Percentiles rank a stretch among this genome's conserved stretches.
These are phyloP conservation scores for Homarus americanus DNA, from an alignment of 1,140 invertebrate species.

Conservation along the genomic window DNA sequence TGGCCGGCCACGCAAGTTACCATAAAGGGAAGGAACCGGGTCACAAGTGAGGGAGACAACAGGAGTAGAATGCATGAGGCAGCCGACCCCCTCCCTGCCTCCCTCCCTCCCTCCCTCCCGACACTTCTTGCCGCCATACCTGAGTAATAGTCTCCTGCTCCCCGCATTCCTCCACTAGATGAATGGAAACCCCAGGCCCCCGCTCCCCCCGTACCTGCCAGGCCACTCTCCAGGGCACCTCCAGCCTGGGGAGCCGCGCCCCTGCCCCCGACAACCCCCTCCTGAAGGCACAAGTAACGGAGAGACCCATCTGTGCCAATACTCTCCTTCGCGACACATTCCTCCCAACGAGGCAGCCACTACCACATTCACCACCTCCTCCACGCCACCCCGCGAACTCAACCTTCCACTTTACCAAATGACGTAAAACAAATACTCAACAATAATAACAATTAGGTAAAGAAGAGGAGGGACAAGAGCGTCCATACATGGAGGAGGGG, in stretches of 20 bases:
- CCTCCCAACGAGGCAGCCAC: conserved; percentile 13
- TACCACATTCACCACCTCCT: background rate
- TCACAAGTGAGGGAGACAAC: conserved; percentile 67
- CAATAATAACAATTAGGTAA: background rate
- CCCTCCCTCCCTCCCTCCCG: conserved; percentile 1
- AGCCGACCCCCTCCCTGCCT: background rate
- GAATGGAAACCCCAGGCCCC: conserved; percentile 21
- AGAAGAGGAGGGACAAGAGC: too few species aligned
- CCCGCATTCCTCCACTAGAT: conserved; percentile 36
- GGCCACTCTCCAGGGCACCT: background rate
- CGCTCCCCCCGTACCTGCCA: background rate
- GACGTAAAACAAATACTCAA: background rate
- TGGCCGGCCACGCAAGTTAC: conserved; percentile 61
- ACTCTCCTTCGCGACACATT: conserved; percentile 6
- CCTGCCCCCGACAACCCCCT: background rate
- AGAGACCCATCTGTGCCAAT: background rate
- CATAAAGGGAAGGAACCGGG: conserved; percentile 67
- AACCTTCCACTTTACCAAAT: background rate
- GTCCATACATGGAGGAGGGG: background rate
- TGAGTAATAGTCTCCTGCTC: conserved; percentile 10
- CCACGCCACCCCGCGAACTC: background rate
- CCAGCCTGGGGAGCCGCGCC: background rate
- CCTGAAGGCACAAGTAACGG: conserved; percentile 4
- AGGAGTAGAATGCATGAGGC: conserved; percentile 67
- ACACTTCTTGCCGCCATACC: conserved; percentile 31